These are phyloP conservation scores for Chrysogorgia sp. DNA, from an alignment of 92 coral and sea anemone genomes.

Conservation along the genomic window DNA sequence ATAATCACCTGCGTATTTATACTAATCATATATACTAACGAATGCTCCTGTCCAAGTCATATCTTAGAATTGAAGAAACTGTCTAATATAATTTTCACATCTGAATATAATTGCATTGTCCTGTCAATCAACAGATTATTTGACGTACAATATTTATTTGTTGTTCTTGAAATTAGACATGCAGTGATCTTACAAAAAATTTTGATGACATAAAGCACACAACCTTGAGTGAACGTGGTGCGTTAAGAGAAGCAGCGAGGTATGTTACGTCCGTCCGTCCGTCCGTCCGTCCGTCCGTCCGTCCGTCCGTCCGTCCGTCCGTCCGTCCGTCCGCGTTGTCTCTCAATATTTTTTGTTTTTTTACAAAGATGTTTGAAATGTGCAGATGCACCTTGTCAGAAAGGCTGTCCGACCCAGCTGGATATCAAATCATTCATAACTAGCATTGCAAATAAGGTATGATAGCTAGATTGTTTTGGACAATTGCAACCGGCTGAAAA, in stretches of 20 bases:
- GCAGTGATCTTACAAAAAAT: slow-evolving; percentile 70
- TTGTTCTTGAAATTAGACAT: slow-evolving; percentile 42
- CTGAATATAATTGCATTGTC: no score
- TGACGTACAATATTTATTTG: not conserved
- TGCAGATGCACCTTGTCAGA: slow-evolving; percentile 99
- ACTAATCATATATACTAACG: no score
- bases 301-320: not conserved
- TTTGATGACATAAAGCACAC: slow-evolving; percentile 99
- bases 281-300: not conserved
- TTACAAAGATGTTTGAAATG: slow-evolving; percentile 81
- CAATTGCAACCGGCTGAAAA: no score
- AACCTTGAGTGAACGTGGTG: slow-evolving; percentile 96
- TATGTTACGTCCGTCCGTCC: slow-evolving; percentile 1
- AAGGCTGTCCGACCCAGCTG: slow-evolving; percentile 96
- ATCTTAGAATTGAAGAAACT: no score
- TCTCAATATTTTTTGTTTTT: not conserved
- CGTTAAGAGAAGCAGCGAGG: slow-evolving; percentile 91
- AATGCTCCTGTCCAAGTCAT: no score
- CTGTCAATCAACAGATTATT: not conserved
- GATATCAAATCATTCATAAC: slow-evolving; percentile 93
- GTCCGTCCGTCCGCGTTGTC: not conserved
- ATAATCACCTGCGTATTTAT: no score
- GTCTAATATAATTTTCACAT: no score
- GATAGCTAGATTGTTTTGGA: not conserved
- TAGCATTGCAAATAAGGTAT: slow-evolving; percentile 92